Evolutionary conservation across 2,888 invertebrate genomes (phyloP).

Genomic region (Leucophenga montana): DNA sequence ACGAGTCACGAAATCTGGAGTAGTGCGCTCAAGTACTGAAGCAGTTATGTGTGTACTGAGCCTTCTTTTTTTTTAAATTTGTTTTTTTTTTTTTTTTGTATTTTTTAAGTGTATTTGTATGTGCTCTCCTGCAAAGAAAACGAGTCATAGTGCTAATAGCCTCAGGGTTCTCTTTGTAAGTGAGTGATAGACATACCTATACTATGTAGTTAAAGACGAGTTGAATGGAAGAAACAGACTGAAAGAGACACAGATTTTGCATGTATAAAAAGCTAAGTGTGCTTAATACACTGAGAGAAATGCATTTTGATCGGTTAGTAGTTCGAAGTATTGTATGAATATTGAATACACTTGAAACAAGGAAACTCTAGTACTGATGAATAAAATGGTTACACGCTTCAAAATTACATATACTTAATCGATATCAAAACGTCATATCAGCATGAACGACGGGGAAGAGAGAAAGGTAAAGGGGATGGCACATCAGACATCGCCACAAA

Average conservation of each 20-base stretch:
- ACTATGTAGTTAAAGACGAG: background rate
- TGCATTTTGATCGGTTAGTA: too few species aligned
- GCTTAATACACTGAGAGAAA: constrained; percentile 15
- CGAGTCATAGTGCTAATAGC: constrained; percentile 57
- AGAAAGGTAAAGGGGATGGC: too few species aligned
- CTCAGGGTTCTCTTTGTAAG: constrained; percentile 44
- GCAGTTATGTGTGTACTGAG: constrained; percentile 2
- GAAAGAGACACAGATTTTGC: background rate
- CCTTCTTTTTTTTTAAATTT: constrained; percentile 38
- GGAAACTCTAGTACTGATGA: too few species aligned
- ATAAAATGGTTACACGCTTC: too few species aligned
- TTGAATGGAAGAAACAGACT: background rate
- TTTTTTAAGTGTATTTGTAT: constrained; percentile 18
- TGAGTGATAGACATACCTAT: constrained; percentile 18
- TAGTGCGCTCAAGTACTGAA: constrained; percentile 50
- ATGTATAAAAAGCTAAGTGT: constrained; percentile 8
- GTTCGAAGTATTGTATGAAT: too few species aligned
- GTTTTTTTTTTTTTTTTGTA: constrained; percentile 43
- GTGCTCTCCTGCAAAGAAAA: constrained; percentile 41
- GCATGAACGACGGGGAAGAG: too few species aligned
- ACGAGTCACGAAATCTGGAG: constrained; percentile 64
- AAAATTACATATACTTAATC: too few species aligned
- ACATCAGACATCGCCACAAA: too few species aligned
- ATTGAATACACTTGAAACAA: too few species aligned
- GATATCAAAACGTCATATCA: too few species aligned